Base-by-base conservation (phyloP, 2,113 vertebrate genomes). In the Paramormyrops kingsleyae region DNA sequence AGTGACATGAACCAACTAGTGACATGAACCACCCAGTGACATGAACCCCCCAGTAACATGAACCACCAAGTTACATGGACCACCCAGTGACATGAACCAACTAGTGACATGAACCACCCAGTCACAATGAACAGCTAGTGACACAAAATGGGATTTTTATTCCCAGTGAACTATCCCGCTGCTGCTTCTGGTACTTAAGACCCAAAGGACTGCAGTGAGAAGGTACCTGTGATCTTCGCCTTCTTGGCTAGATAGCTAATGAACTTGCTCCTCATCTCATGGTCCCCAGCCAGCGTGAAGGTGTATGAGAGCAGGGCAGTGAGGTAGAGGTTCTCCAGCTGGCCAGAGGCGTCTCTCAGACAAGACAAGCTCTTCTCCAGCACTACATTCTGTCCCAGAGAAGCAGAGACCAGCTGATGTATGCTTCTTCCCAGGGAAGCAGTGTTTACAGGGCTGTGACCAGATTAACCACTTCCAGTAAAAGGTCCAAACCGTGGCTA, bases 261-360 rank as follows among this genome's bases (percentile, higher is more conserved):
- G 84, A 96, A 94, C 19, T 91, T 93, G 90, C 5, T 91, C 74
- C 95, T 96, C 90, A 91, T 96, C 53, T 91, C 92, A 91, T 93
- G 3, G 80, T 96, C 95, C 86, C 94, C 93, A 47, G 97, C 97
- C 91, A 98, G 94, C 27, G 96, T 93, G 0, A 98, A 98, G 90
- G 96, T 96, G 92, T 98, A 98, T 77, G 96, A 96, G 90, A 97
- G 84, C 89, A 98, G 95, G 0, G 97, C 97, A 2, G 94, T 94
- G 44, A 95, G 96, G 90, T 98, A 97, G 17, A 95, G 89, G 88
- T 96, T 94, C 90, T 93, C 90, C 77, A 94, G 27, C 83, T 88
- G 83, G n/a, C 42, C 12, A 0, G 90, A 27, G 12, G 94, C 92
- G 0, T 0, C 39, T 90, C 92, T 91, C 0, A 98, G 92, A 87